phyloP scores from a whole-genome alignment of 2,113 vertebrate species.

The Cervus canadensis region DNA sequence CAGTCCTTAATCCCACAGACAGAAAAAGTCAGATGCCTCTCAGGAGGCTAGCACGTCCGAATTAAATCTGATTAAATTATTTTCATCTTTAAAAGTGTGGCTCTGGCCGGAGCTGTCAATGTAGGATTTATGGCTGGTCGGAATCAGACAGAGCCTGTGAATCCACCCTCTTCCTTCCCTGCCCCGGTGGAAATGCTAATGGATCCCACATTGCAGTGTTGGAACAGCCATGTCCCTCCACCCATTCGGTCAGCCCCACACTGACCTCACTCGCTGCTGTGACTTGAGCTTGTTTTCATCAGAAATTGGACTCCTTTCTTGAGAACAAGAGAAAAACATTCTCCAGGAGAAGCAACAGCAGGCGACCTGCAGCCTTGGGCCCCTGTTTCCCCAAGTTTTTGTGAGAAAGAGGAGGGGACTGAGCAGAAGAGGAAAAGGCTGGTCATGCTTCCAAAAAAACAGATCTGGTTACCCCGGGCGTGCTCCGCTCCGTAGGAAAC shows the following conservation, averaged over 20 bases:
- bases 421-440: background rate
- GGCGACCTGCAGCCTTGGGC: background rate
- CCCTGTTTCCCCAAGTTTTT: background rate
- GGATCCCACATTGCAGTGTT: slow-evolving; percentile 76
- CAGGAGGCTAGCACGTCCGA: background rate
- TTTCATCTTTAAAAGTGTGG: background rate
- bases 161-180: slow-evolving; percentile 58
- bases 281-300: slow-evolving; percentile 47
- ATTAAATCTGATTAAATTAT: slow-evolving; percentile 28
- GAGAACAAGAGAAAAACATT: slow-evolving; percentile 16
- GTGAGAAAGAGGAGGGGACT: background rate
- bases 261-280: slow-evolving; percentile 12
- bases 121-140: background rate
- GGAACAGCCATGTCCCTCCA: slow-evolving; percentile 50
- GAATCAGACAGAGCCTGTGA: background rate
- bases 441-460: slow-evolving; percentile 6
- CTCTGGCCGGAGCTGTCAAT: background rate
- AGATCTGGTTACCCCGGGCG: background rate
- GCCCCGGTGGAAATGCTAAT: slow-evolving; percentile 71
- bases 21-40: background rate
- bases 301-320: background rate
- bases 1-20: background rate
- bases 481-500: background rate
- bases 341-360: background rate
- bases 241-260: slow-evolving; percentile 57